Percentiles rank a stretch among this genome's conserved stretches.
These are phyloP conservation scores for Montifringilla adamsi DNA, from an alignment of 2,113 vertebrate species.

Conservation along the genomic window DNA sequence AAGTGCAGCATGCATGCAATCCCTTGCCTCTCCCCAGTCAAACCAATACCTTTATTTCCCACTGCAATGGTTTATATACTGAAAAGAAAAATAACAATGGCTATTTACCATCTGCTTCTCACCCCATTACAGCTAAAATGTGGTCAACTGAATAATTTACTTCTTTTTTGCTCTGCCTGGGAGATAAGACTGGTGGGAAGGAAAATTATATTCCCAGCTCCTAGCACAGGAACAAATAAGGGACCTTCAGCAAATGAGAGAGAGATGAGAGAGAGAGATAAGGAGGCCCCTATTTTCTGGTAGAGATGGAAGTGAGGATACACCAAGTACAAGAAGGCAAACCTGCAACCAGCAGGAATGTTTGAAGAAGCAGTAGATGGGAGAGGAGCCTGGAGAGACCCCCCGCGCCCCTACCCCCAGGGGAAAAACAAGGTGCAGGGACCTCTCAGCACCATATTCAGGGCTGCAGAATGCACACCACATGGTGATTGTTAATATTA, in stretches of 20 bases:
- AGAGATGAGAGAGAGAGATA: not conserved
- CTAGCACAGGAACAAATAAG: not conserved
- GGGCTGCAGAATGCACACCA: not conserved
- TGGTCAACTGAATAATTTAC: conserved; percentile 12
- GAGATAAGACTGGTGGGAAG: not conserved
- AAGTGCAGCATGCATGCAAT: conserved; percentile 1
- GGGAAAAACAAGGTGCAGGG: not conserved
- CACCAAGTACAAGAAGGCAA: not conserved
- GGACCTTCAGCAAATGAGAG: not conserved
- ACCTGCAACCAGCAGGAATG: not conserved
- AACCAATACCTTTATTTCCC: not conserved
- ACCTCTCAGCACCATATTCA: not conserved
- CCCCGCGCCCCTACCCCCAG: too few relatives aligned
- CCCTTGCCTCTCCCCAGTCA: not conserved
- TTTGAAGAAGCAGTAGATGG: not conserved
- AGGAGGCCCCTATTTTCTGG: not conserved
- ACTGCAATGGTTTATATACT: not conserved
- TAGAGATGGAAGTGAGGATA: not conserved
- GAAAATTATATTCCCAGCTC: not conserved
- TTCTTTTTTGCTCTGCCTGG: not conserved
- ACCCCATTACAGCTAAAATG: conserved; percentile 2
- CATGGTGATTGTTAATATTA: not conserved
- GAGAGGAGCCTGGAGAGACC: not conserved
- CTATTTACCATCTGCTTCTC: conserved; percentile 37
- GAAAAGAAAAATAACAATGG: conserved; percentile 2